These are phyloP conservation scores for Psettodes erumei DNA, from an alignment of 2,113 vertebrate genomes.

Conservation along the genomic window DNA sequence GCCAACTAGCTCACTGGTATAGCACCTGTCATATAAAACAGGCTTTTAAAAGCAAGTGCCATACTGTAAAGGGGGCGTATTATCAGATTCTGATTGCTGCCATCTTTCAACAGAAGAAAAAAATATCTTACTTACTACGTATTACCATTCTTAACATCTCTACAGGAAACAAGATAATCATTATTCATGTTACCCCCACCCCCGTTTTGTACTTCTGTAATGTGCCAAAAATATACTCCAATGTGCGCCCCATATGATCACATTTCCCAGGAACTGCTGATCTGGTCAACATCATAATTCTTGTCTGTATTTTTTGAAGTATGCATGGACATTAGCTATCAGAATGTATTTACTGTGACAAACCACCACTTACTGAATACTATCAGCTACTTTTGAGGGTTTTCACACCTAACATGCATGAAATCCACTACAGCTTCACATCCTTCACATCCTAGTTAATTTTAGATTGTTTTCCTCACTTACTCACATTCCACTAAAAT, in stretches of 20 bases:
- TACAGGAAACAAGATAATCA: too few species aligned
- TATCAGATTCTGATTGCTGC: too few species aligned
- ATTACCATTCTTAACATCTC: too few species aligned
- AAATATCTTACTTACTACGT: background rate
- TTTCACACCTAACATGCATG: background rate
- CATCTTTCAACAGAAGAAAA: background rate
- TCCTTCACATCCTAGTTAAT: background rate
- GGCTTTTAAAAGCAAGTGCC: too few species aligned
- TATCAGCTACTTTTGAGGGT: background rate
- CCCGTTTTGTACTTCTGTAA: background rate
- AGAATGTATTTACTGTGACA: background rate
- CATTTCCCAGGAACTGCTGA: background rate
- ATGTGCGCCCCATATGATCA: constrained; percentile 5
- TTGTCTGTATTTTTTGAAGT: background rate
- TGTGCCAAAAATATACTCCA: background rate
- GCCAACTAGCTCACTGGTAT: background rate
- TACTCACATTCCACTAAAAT: background rate
- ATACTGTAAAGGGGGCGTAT: too few species aligned
- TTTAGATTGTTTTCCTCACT: background rate
- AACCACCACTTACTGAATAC: background rate
- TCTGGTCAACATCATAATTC: background rate
- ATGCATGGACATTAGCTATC: background rate
- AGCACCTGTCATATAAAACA: background rate
- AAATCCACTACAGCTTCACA: background rate
- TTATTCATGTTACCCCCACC: too few species aligned